Evolutionary conservation across 2,797 vertebrate genomes (phyloP).

Genomic region (Schizothorax lantsangensis): DNA sequence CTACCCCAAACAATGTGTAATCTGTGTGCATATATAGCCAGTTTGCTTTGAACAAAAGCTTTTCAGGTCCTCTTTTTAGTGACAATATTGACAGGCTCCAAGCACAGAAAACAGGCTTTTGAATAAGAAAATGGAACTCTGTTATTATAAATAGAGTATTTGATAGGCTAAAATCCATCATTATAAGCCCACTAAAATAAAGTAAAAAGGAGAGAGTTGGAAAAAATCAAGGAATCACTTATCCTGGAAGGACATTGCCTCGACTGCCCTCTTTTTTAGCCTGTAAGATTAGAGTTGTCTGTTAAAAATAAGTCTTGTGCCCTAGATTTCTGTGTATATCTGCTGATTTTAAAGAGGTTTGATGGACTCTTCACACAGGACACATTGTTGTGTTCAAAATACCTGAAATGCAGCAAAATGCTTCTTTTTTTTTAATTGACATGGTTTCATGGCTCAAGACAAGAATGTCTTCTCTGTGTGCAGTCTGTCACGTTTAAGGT

Average conservation of each 20-base stretch:
- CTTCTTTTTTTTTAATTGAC: too few relatives aligned
- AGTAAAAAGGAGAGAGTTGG: not conserved
- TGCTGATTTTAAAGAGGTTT: not conserved
- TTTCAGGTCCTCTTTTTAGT: not conserved
- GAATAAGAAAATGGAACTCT: not conserved
- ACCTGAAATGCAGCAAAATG: not conserved
- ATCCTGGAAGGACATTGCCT: not conserved
- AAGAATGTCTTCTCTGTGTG: not conserved
- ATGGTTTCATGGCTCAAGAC: not conserved
- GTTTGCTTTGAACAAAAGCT: not conserved
- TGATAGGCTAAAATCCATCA: not conserved
- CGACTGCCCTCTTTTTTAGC: not conserved
- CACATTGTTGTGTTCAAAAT: not conserved
- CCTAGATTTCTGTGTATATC: not conserved
- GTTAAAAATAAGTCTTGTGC: not conserved
- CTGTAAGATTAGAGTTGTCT: not conserved
- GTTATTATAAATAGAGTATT: not conserved
- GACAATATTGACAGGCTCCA: not conserved
- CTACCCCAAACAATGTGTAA: not conserved
- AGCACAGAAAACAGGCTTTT: not conserved
- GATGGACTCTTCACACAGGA: not conserved
- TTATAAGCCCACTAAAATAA: not conserved
- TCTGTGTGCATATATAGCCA: not conserved
- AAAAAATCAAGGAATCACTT: not conserved
- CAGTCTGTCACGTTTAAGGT: not conserved